These are phyloP conservation scores for Lynx canadensis DNA, from an alignment of 2,113 vertebrate genomes.

Conservation along the genomic window DNA sequence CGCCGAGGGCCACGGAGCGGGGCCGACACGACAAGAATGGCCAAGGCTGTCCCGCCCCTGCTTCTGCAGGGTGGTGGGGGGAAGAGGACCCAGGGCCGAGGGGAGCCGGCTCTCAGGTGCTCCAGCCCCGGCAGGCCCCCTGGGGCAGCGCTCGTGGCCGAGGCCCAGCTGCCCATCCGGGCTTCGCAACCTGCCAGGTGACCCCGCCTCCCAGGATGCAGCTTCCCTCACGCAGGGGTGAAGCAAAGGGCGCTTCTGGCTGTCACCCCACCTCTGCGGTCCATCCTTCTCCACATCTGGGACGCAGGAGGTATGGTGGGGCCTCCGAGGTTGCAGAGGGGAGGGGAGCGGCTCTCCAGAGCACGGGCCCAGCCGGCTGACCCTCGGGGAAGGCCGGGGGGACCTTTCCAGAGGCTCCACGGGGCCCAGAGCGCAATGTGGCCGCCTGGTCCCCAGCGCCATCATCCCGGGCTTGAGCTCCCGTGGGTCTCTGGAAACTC, in stretches of 20 bases:
- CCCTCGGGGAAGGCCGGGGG: not conserved
- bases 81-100: no score
- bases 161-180: not conserved
- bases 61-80: not conserved
- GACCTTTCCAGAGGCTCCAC: not conserved
- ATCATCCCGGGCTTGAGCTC: fast-evolving
- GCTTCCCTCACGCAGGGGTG: not conserved
- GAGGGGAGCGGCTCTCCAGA: not conserved
- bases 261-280: not conserved
- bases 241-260: not conserved
- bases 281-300: not conserved
- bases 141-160: not conserved
- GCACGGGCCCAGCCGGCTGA: not conserved
- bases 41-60: not conserved
- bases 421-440: fast-evolving
- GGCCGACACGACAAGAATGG: fast-evolving
- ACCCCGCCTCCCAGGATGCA: not conserved
- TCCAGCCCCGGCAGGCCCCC: not conserved
- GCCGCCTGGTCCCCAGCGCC: fast-evolving
- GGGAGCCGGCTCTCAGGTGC: not conserved
- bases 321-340: not conserved
- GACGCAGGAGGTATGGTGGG: no score
- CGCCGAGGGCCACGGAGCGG: not conserved
- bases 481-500: fast-evolving
- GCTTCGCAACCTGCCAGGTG: not conserved